These are phyloP conservation scores for Petrocephalus sullivani DNA, from an alignment of 2,797 vertebrate species.

Conservation along the genomic window DNA sequence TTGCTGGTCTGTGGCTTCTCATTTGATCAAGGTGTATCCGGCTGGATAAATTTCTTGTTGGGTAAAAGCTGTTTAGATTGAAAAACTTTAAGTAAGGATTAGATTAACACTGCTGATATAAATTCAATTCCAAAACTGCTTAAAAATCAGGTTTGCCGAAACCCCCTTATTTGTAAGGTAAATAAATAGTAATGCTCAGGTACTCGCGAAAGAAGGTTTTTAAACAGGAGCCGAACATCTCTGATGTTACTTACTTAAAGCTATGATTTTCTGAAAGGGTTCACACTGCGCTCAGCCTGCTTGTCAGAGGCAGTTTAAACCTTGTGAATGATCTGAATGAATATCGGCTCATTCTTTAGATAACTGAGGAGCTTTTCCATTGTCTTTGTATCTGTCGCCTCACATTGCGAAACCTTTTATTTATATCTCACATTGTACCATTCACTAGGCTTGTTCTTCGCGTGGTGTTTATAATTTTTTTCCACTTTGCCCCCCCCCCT, in stretches of 20 bases:
- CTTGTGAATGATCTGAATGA: neutral
- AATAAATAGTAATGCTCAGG: neutral
- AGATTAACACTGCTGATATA: neutral
- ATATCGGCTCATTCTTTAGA: neutral
- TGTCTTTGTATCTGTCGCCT: neutral
- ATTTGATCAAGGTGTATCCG: neutral
- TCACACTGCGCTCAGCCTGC: neutral
- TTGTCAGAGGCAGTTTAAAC: neutral
- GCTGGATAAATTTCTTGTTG: neutral
- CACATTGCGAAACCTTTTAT: slow-evolving; percentile 9
- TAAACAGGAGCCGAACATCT: neutral
- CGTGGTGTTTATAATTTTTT: neutral
- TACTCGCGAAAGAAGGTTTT: neutral
- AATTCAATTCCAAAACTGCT: neutral
- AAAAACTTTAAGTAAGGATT: neutral
- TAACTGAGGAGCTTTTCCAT: neutral
- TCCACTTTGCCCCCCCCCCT: neutral
- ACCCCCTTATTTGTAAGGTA: neutral
- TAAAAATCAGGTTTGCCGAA: neutral
- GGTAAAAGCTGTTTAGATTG: neutral
- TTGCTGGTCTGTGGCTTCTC: neutral
- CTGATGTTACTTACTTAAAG: neutral
- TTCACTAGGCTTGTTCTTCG: neutral
- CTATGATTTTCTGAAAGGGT: neutral
- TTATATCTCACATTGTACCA: neutral